Conservation (phyloP, 2,888 invertebrate species). For the Idaea dimidiata region DNA sequence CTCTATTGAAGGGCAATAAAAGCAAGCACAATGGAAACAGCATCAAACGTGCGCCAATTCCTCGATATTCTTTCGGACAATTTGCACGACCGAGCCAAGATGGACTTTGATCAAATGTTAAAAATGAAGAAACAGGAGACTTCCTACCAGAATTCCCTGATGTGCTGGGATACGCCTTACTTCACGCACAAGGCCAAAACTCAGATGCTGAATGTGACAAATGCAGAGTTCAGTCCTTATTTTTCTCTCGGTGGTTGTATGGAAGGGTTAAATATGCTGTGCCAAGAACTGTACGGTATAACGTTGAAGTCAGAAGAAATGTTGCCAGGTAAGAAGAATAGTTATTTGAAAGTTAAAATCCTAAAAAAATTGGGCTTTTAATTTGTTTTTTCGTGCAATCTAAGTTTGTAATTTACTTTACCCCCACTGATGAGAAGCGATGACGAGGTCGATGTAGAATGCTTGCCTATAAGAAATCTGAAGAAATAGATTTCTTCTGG, state of each 20-base stretch:
- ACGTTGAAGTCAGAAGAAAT: constrained; percentile 86
- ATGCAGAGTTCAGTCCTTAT: constrained; percentile 89
- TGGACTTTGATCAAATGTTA: constrained; percentile 89
- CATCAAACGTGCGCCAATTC: constrained; percentile 90
- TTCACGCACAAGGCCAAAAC: constrained; percentile 88
- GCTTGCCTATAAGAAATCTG: too few species aligned
- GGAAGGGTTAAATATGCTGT: constrained; percentile 97
- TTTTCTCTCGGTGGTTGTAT: constrained; percentile 97
- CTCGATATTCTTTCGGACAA: constrained; percentile 87
- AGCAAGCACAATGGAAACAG: constrained; percentile 91
- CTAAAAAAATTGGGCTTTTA: too few species aligned
- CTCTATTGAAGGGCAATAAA: constrained; percentile 85
- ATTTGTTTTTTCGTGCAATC: too few species aligned
- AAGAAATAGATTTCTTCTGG: too few species aligned
- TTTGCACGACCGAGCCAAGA: constrained; percentile 84
- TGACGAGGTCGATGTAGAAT: too few species aligned
- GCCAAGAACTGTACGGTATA: constrained; percentile 91
- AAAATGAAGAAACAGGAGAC: constrained; percentile 83
- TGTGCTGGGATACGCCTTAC: constrained; percentile 94
- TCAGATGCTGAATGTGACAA: constrained; percentile 84
- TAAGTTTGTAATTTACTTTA: too few species aligned
- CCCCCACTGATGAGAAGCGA: too few species aligned
- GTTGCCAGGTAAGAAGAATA: constrained; percentile 74
- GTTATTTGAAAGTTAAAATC: not conserved
- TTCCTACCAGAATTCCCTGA: constrained; percentile 59